Evolutionary conservation across 2,797 vertebrate species (phyloP), one percentile per base, ranked within the genome.

Genomic region (Schizopygopsis malacanthus): DNA sequence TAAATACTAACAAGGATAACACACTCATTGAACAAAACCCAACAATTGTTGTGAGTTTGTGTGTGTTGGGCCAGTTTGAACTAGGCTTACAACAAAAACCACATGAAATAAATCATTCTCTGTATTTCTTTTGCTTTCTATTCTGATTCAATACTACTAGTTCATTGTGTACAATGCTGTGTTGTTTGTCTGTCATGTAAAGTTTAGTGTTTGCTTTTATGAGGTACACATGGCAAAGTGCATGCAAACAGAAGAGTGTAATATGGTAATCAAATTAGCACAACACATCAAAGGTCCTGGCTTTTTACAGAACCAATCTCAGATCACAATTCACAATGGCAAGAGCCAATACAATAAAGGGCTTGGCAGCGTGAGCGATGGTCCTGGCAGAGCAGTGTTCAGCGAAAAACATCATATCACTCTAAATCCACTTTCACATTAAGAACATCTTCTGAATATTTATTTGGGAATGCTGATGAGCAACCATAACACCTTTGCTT

Each of bases 261-360:
- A 93, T 18, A 82, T 96, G 95, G 96, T 97, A 97, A 97, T 97
- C 95, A 96, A 96, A 97, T 96, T 96, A 96, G 95, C 92, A 93
- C 94, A 94, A 95, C 95, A 96, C 95, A 96, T 97, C 95, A 96
- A 95, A 96, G 94, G 91, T 92, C 88, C 86, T 89, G 87, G 94
- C 93, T 93, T 96, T 84, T 94, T 95, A 93, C 93, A 91, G 92
- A 89, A 90, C 92, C 94, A 92, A 93, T 94, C 94, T 95, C 93
- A 94, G 93, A 95, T 94, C 94, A 94, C 94, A 94, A 95, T 95
- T 95, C 95, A 95, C 90, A 90, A 94, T 92, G 94, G 94, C 92
- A 94, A 94, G 93, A 92, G 93, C 91, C 93, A 92, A 92, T 82
- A 86, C 94, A 96, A 94, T 95, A 94, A 95, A 95, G 91, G 92